Evolutionary conservation across 2,797 vertebrate genomes (phyloP).

Genomic region (Hypotaenidia philippensis): DNA sequence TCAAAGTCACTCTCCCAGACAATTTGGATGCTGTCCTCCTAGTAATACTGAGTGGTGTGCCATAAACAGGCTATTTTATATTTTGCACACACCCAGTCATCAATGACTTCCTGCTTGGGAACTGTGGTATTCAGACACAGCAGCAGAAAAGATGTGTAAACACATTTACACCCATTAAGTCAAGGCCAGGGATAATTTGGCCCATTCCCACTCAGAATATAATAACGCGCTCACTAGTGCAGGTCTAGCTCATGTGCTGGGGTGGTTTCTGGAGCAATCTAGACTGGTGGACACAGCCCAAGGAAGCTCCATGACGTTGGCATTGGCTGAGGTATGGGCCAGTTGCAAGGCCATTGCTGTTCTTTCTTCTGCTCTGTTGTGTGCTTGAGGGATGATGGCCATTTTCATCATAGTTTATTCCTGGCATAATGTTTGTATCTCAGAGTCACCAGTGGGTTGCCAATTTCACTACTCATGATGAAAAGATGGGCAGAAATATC

Average conservation of each 20-base stretch:
- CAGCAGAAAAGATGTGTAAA: background rate
- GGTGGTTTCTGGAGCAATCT: background rate
- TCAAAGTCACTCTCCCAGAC: background rate
- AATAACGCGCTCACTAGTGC: background rate
- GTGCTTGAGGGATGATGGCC: background rate
- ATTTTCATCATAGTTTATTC: background rate
- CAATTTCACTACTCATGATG: background rate
- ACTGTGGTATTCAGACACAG: slow-evolving; percentile 20
- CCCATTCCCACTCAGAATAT: background rate
- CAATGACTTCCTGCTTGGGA: slow-evolving; percentile 44
- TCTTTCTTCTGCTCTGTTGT: background rate
- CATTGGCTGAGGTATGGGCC: background rate
- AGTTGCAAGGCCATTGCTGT: background rate
- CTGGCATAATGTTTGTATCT: background rate
- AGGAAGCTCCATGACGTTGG: background rate
- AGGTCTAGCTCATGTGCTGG: background rate
- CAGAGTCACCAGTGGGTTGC: background rate
- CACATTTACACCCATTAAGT: background rate
- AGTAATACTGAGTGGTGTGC: background rate
- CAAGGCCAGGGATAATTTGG: slow-evolving; percentile 31
- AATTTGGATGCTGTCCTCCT: background rate
- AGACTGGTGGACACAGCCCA: background rate
- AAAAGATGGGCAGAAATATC: background rate
- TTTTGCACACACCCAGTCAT: slow-evolving; percentile 26
- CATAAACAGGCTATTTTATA: background rate